Evolutionary conservation across 2,888 invertebrate genomes (phyloP), one percentile per base, ranked within the genome.

Genomic region (Lamellibrachia columna): DNA sequence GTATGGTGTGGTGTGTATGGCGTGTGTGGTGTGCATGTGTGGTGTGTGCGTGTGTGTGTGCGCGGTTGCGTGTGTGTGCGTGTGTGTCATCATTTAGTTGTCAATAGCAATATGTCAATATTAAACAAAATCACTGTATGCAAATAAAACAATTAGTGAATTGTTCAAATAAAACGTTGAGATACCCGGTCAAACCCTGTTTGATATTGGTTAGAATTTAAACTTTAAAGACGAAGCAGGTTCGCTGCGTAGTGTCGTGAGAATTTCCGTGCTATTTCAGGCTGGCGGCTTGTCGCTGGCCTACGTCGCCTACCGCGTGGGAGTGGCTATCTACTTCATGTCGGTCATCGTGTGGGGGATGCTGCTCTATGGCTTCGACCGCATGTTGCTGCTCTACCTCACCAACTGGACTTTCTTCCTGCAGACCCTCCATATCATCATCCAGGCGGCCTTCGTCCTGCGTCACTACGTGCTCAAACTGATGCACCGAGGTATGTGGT

Each of bases 401-500:
- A 92, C 92, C 90, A 75, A 92, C 53, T 92, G 92, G 92, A 60
- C 75, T 2, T 92, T 60, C 90, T 4, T 90, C 7, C 52, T 55
- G 53, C 92, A 60, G 40, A 92, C 92, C 52, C 8, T 91, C n/a
- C 92, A 94, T 11, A 94, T 94, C 4, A 92, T 95, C 52, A 92
- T 94, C 7, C 94, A 95, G 92, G 94, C 95, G 8, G n/a, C 91
- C 7, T 93, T 93, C n/a, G 94, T 94, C 22, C 40, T 92, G 52
- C 53, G 22, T 15, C 91, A 92, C n/a, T 90, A 92, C 92, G 90
- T 75, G 15, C 22, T 75, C 75, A 75, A 6, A 3, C 40, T 15
- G 60, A 90, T 8, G 60, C 53, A n/a, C 52, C 75, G 90, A 58
- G 91, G 53, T 53, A 58, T 1, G 60, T 8, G 58, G 58, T 58